Base-by-base conservation (phyloP, 2,797 vertebrate genomes). In the Malacoctenus gilli region DNA sequence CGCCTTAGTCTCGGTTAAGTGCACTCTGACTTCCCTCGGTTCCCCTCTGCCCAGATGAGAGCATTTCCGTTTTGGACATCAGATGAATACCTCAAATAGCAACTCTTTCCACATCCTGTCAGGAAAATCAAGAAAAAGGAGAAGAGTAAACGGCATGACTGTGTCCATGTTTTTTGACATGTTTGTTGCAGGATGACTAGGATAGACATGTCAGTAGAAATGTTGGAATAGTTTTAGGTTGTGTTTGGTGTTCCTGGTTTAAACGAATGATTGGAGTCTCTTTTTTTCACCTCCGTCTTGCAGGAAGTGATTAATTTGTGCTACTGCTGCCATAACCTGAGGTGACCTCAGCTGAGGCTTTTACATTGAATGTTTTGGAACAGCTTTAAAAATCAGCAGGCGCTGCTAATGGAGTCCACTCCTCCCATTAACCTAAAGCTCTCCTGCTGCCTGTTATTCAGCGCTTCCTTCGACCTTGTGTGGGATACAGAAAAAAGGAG, bases 21-120 rank as follows among this genome's bases (percentile, higher is more conserved):
- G 67, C 69, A 61, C 67, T 68, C n/a, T 46, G 18, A 25, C 68
- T 23, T 60, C 50, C 39, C 50, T 73, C 41, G 48, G 51, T 76
- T 77, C 68, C 56, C 62, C 66, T 41, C 37, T 32, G 54, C 48
- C 47, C 44, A 58, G 52, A 72, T 68, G 42, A 74, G 60, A 40
- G 19, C 25, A 56, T 87, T 77, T 71, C 57, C 60, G n/a, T 64
- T 68, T 62, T 77, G 67, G 55, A 57, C 32, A 35, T 50, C 23
- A 58, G 47, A 59, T 57, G 19, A 3, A 42, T 62, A 75, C 70
- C 46, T 70, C 44, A 47, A 61, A 59, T 31, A 37, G 55, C 57
- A 56, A 55, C 4, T 49, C 34, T 54, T 47, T 64, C 62, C 76
- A 73, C 73, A 73, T 84, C 72, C 73, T 78, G 59, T 74, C 34